Base-by-base conservation (phyloP, 2,888 invertebrate species). In the Napeogenes inachia region DNA sequence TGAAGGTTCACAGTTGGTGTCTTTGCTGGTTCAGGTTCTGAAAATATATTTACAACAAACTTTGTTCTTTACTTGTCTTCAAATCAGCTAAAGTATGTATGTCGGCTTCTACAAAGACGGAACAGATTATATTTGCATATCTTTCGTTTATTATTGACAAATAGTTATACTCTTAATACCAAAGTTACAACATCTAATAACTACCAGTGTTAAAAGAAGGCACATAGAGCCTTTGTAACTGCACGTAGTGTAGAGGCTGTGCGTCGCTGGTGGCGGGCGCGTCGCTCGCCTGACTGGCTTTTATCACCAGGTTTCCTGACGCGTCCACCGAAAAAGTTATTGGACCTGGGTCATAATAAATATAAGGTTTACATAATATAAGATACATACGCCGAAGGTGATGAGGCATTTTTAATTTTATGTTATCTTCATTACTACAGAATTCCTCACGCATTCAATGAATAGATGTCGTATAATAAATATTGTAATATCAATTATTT, bases 261-360 rank as follows among this genome's bases (percentile, higher is more conserved):
- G 68, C 47, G 54, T 66, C 68, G 13, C 55, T 65, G 56, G 59
- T 30, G 30, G 67, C 58, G 62, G 76, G 73, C 47, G 70, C 71
- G 63, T 81, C 79, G 59, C 75, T 75, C 4, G 84, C 77, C 57
- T 84, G 82, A 62, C 88, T 86, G 59, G 89, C 81, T 75, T 90
- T 90, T 63, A 91, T 81, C 65, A 91, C 73, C 59, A 91, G 73
- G 73, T 91, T 89, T 66, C 90, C 89, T 0, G 87, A 84, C 50
- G 89, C 84, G 71, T 90, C 90, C 71, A 89, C 73, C 0, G 91
- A 89, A 12, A 91, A 71, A 0, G 91, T 91, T 38, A 91, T 75
- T 1, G 91, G 91, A 54, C 12, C n/a, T 33, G 4, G n/a, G 4
- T 13, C 13, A 13, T 46, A 4, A 13, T 47, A 2, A 12, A 47